Evolutionary conservation across 2,888 invertebrate species (phyloP).

Genomic region (Salticus scenicus): DNA sequence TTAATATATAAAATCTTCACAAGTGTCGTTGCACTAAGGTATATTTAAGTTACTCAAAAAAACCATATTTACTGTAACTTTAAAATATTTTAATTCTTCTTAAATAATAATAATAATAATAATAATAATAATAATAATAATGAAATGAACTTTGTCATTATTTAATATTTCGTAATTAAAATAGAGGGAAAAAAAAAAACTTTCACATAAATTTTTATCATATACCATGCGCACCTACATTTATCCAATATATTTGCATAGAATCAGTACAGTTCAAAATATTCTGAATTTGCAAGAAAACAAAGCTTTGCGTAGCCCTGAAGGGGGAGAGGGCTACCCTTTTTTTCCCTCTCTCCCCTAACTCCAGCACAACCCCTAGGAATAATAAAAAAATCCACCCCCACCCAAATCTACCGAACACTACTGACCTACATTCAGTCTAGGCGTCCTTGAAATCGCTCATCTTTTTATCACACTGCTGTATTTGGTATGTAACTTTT

Average conservation of each 20-base stretch:
- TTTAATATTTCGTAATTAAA: too few relatives aligned
- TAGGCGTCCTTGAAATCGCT: constrained; percentile 16
- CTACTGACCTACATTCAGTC: constrained; percentile 60
- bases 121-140: too few relatives aligned
- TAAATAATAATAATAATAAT: too few relatives aligned
- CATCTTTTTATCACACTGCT: neutral
- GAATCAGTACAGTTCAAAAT: neutral
- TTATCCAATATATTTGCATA: neutral
- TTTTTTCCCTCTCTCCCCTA: constrained; percentile 46
- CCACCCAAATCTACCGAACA: constrained; percentile 49
- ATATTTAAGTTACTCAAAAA: too few relatives aligned
- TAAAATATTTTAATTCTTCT: too few relatives aligned
- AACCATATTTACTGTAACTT: too few relatives aligned
- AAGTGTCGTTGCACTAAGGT: too few relatives aligned
- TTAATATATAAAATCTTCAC: too few relatives aligned
- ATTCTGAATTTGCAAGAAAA: neutral
- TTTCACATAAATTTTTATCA: too few relatives aligned
- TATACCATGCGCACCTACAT: too few relatives aligned
- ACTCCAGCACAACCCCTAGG: constrained; percentile 48
- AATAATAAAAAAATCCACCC: constrained; percentile 45
- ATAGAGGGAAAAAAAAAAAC: too few relatives aligned
- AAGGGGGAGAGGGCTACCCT: constrained; percentile 19
- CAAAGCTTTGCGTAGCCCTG: constrained; percentile 11
- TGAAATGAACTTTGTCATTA: too few relatives aligned
- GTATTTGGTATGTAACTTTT: neutral